phyloP scores from a whole-genome alignment of 2,113 vertebrate genomes.

The Rafetus swinhoei region DNA sequence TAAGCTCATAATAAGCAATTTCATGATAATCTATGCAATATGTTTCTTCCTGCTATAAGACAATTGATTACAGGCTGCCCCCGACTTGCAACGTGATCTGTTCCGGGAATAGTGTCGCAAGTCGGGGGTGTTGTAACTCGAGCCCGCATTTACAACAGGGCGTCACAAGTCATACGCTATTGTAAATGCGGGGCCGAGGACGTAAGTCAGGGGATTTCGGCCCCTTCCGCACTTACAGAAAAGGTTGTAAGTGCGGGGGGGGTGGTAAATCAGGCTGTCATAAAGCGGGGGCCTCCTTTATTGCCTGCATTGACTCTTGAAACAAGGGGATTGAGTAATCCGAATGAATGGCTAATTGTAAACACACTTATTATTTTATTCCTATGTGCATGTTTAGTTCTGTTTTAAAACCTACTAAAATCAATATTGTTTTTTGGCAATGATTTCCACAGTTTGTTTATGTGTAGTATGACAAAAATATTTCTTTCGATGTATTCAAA shows the following conservation, averaged over 20 bases:
- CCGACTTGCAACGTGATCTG: too few relatives aligned
- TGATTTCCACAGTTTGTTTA: neutral
- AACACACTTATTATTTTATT: neutral
- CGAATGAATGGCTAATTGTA: neutral
- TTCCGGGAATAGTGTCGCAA: too few relatives aligned
- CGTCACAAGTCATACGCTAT: too few relatives aligned
- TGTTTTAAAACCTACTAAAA: neutral
- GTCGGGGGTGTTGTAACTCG: too few relatives aligned
- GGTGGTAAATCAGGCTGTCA: too few relatives aligned
- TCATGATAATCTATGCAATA: neutral
- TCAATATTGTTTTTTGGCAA: neutral
- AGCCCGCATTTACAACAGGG: too few relatives aligned
- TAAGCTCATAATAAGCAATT: neutral
- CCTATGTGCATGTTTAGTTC: neutral
- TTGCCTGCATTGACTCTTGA: neutral
- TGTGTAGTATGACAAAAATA: conserved; percentile 4
- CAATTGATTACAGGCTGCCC: neutral
- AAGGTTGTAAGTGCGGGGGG: too few relatives aligned
- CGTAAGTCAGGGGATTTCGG: too few relatives aligned
- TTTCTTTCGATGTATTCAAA: neutral
- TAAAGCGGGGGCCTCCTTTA: too few relatives aligned
- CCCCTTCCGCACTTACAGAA: too few relatives aligned
- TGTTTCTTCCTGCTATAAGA: neutral
- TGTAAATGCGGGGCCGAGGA: too few relatives aligned
- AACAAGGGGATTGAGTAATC: neutral